A percentile compares a stretch with the other conserved stretches of the same genome.
Evolutionary conservation across 2,888 invertebrate genomes (phyloP).

Genomic region (Blastobasis adustella): DNA sequence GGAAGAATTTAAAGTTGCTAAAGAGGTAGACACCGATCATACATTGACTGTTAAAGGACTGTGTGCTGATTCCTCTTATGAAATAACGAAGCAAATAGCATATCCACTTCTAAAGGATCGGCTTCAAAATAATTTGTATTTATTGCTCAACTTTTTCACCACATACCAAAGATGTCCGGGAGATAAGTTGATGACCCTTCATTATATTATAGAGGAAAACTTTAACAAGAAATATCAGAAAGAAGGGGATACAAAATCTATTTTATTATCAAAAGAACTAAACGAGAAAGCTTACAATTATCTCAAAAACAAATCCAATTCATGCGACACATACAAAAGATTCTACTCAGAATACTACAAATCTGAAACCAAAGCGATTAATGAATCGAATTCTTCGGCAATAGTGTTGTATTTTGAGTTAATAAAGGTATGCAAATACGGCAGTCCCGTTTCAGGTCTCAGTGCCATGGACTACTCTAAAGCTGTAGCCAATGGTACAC

Average conservation of each 20-base stretch:
- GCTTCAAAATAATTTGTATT: slow-evolving; percentile 12
- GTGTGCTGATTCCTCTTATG: slow-evolving; percentile 63
- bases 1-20: slow-evolving; percentile 12
- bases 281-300: slow-evolving; percentile 31
- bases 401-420: slow-evolving; percentile 61
- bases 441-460: neutral
- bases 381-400: slow-evolving; percentile 48
- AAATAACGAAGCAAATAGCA: slow-evolving; percentile 72
- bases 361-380: slow-evolving; percentile 19
- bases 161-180: slow-evolving; percentile 44
- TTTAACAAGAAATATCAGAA: no score
- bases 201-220: slow-evolving; percentile 20
- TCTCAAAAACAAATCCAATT: slow-evolving; percentile 11
- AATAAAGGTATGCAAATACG: slow-evolving; percentile 22
- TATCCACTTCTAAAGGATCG: slow-evolving; percentile 26
- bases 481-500: slow-evolving; percentile 50
- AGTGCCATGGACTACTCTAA: slow-evolving; percentile 67
- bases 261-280: slow-evolving; percentile 14
- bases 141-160: slow-evolving; percentile 34
- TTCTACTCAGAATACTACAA: slow-evolving; percentile 41
- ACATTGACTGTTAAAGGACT: slow-evolving; percentile 60
- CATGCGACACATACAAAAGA: slow-evolving; percentile 27
- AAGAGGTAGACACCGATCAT: slow-evolving; percentile 26
- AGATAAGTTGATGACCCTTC: slow-evolving; percentile 22
- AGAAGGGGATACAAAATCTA: no score